Conservation (phyloP, 2,113 vertebrate genomes). For the Corydoras sp. region DNA sequence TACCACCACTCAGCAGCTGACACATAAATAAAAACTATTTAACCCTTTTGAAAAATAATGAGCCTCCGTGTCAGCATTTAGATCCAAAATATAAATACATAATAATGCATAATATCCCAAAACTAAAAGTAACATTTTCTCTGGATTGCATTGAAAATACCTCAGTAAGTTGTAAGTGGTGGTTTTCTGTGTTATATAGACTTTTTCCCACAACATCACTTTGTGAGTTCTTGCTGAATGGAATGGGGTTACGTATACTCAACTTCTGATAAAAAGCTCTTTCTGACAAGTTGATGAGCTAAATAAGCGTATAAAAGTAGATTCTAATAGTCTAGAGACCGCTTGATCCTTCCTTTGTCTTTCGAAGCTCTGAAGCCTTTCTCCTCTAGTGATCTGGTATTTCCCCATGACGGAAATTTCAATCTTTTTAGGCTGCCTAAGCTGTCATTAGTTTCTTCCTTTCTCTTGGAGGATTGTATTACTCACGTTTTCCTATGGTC, state of each 20-base stretch:
- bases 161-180: constrained; percentile 34
- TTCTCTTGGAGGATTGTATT: constrained; percentile 40
- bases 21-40: constrained; percentile 12
- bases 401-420: constrained; percentile 53
- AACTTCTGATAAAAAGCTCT: constrained; percentile 52
- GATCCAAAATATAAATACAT: constrained; percentile 2
- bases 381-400: constrained; percentile 51
- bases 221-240: constrained; percentile 34
- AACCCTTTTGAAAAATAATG: too few relatives aligned
- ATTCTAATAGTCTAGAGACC: constrained; percentile 58
- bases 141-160: constrained; percentile 23
- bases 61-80: neutral
- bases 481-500: constrained; percentile 33
- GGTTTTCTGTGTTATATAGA: constrained; percentile 50
- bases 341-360: constrained; percentile 58
- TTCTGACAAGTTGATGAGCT: constrained; percentile 58
- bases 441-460: constrained; percentile 55
- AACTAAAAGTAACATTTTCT: constrained; percentile 4
- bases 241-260: constrained; percentile 44
- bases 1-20: neutral
- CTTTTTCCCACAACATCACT: constrained; percentile 47
- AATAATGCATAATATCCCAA: constrained; percentile 11
- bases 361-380: constrained; percentile 52
- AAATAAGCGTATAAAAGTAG: constrained; percentile 60
- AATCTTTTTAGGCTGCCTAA: constrained; percentile 55